These are phyloP conservation scores for Columbina picui DNA, from an alignment of 2,113 vertebrate species.

Conservation along the genomic window DNA sequence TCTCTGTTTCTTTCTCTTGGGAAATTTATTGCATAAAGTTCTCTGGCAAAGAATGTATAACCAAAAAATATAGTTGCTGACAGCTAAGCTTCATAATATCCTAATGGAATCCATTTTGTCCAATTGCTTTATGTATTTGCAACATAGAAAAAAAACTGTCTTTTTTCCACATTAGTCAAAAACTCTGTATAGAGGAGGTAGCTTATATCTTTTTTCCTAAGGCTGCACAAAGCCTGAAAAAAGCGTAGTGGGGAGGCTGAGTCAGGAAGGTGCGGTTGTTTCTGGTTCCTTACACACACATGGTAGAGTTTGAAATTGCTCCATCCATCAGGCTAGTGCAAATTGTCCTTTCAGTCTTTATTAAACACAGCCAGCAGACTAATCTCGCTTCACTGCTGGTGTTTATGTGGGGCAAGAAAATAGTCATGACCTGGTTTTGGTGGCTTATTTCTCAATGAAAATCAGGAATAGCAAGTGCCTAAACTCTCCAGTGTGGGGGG, in stretches of 20 bases:
- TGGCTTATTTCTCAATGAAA: background rate
- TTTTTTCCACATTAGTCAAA: background rate
- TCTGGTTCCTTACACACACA: background rate
- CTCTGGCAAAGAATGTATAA: conserved; percentile 5
- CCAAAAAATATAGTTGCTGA: background rate
- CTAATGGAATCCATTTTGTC: background rate
- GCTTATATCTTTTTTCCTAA: background rate
- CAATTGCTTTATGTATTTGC: background rate
- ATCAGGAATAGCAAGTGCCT: background rate
- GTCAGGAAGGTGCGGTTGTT: background rate
- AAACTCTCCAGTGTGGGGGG: background rate
- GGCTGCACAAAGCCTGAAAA: background rate
- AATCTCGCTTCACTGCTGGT: background rate
- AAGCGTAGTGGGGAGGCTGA: background rate
- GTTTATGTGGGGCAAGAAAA: background rate
- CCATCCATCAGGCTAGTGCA: background rate
- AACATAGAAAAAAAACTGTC: accelerated
- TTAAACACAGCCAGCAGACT: background rate
- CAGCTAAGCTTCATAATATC: background rate
- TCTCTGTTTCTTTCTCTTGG: conserved; percentile 1
- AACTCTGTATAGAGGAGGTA: background rate
- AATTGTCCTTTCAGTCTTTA: background rate
- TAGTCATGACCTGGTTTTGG: background rate
- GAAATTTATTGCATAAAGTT: conserved; percentile 56
- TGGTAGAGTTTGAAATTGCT: background rate